Evolutionary conservation across 2,797 vertebrate species (phyloP).

Genomic region (Peromyscus nudipes): DNA sequence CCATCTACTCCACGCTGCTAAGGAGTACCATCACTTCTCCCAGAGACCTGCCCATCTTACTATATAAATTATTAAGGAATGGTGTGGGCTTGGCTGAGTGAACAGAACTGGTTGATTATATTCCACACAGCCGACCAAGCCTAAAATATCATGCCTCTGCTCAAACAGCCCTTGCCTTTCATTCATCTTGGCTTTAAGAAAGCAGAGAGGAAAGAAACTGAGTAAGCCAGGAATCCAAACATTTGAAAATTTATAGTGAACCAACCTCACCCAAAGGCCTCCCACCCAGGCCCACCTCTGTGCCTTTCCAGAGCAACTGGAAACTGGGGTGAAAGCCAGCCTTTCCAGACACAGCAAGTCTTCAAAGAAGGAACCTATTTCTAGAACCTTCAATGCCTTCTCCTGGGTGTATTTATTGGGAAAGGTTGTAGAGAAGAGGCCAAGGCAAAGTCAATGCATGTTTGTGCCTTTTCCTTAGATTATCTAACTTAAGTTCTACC

Average conservation of each 20-base stretch:
- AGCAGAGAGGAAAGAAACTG: background rate
- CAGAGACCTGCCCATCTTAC: background rate
- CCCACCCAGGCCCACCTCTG: background rate
- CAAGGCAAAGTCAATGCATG: background rate
- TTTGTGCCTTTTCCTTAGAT: background rate
- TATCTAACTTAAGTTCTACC: background rate
- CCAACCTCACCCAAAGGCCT: constrained; percentile 12
- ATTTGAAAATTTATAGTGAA: constrained; percentile 52
- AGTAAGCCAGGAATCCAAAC: constrained; percentile 14
- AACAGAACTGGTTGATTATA: constrained; percentile 37
- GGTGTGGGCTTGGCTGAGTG: background rate
- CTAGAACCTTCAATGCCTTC: constrained; percentile 33
- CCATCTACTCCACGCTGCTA: background rate
- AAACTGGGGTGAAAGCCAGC: constrained; percentile 33
- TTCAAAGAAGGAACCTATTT: constrained; percentile 37
- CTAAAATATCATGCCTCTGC: constrained; percentile 63
- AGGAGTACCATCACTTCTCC: background rate
- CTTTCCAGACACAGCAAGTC: constrained; percentile 20
- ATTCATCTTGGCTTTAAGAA: constrained; percentile 70
- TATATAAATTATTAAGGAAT: constrained; percentile 63
- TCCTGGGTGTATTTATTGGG: background rate
- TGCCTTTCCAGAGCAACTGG: constrained; percentile 44
- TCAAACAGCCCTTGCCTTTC: constrained; percentile 54
- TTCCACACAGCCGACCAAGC: constrained; percentile 42
- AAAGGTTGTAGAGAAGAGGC: background rate